phyloP scores from a whole-genome alignment of 2,797 vertebrate genomes.

The Phrynocephalus forsythii region DNA sequence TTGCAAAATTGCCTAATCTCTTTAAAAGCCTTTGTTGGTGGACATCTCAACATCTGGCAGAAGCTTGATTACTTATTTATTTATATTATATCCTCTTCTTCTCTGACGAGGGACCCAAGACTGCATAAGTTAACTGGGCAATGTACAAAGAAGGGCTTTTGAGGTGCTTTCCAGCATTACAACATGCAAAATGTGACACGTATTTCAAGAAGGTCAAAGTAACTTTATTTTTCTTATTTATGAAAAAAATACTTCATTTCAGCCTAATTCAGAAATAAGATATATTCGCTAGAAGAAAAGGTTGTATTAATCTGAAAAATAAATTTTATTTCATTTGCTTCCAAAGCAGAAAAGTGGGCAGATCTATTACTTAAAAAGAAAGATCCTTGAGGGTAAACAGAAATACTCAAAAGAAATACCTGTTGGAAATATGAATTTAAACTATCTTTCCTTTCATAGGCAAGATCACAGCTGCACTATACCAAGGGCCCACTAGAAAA shows the following conservation, averaged over 20 bases:
- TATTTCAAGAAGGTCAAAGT: neutral
- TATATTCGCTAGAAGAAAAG: constrained; percentile 25
- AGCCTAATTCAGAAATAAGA: constrained; percentile 7
- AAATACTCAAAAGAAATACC: neutral
- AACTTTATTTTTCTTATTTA: constrained; percentile 1
- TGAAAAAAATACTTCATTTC: constrained; percentile 4
- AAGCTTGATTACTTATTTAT: no score
- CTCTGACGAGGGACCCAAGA: no score
- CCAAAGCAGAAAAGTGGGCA: neutral
- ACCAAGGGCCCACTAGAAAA: neutral
- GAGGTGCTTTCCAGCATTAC: neutral
- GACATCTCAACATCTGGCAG: no score
- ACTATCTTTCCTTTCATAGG: neutral
- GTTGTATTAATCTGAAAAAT: constrained; percentile 27
- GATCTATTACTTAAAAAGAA: neutral
- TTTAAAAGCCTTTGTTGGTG: no score
- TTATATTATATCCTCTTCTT: no score
- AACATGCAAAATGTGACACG: neutral
- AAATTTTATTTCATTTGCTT: neutral
- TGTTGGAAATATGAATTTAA: neutral
- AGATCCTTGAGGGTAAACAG: neutral
- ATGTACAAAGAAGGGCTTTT: no score
- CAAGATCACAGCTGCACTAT: rapidly evolving
- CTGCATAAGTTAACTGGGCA: no score
- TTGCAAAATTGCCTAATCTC: no score